phyloP scores from a whole-genome alignment of 2,113 vertebrate genomes.

The Tamias sibiricus region DNA sequence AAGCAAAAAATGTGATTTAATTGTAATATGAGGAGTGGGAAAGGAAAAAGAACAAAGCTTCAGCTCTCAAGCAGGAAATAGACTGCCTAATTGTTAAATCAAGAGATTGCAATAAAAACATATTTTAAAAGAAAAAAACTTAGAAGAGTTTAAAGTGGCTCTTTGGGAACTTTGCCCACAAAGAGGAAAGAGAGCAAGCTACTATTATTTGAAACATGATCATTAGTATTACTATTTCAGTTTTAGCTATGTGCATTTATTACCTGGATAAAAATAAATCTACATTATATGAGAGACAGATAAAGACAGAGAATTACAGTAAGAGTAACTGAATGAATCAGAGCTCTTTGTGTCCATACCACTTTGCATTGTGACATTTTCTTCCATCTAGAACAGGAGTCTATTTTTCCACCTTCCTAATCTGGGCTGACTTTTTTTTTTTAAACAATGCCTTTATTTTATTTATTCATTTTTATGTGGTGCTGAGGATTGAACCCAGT shows the following conservation, averaged over 20 bases:
- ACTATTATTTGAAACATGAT: not conserved
- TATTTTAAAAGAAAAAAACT: not conserved
- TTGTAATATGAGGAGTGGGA: not conserved
- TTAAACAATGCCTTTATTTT: too few relatives aligned
- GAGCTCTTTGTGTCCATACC: too few relatives aligned
- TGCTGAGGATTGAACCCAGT: too few relatives aligned
- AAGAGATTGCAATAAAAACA: not conserved
- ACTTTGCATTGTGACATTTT: too few relatives aligned
- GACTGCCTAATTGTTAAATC: not conserved
- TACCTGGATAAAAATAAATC: constrained; percentile 2
- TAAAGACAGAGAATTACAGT: too few relatives aligned
- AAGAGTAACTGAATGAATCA: too few relatives aligned
- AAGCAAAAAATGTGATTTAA: not conserved
- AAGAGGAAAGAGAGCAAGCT: not conserved
- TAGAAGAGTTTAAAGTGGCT: not conserved
- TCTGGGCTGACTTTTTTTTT: too few relatives aligned
- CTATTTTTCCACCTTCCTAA: too few relatives aligned
- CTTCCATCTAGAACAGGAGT: too few relatives aligned
- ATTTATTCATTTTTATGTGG: too few relatives aligned
- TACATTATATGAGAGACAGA: not conserved
- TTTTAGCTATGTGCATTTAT: not conserved
- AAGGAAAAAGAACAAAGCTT: not conserved
- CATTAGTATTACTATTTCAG: not conserved
- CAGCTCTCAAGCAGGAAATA: not conserved
- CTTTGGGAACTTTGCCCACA: not conserved